Evolutionary conservation across 2,797 vertebrate species (phyloP), one percentile per base, ranked within the genome.

Genomic region (Arnoldichthys spilopterus): DNA sequence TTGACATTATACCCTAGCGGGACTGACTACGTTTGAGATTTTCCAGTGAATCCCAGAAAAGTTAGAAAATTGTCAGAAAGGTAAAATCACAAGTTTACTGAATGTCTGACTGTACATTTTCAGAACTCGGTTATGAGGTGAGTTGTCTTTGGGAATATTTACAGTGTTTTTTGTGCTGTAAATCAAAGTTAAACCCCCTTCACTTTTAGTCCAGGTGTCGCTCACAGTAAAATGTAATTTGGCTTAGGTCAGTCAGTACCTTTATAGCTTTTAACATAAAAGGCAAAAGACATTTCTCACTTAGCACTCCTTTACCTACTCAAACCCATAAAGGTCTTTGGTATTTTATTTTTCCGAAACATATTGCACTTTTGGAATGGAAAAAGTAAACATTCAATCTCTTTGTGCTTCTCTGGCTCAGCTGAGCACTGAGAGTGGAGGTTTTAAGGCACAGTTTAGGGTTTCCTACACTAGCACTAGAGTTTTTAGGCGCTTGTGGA

Each of bases 301-400:
- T 32, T 32, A 18, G 43, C 34, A 61, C 40, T 76, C 64, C 30
- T 45, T 62, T 32, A 32, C 30, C 26, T 11, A 45, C 43, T 72
- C 49, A 51, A n/a, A n/a, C 43, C 76, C 18, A 63, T 32, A 72
- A 51, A 62, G 8, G 40, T 72, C 24, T 81, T 81, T 73, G 64
- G 81, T 63, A 4, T 34, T 56, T 62, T 54, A 51, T 74, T 11
- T 32, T 43, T n/a, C n/a, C n/a, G n/a, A n/a, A n/a, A 86, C 34
- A 43, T 93, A 95, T 92, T 94, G 94, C 93, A 94, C 93, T 90
- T n/a, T 84, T 63, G 88, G 87, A 90, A 76, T 85, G 72, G 74
- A 87, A 84, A 78, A 85, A 85, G 81, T 87, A 62, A 84, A 81
- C 83, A 84, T 69, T 84, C 79, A 30, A 82, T 72, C 76, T 74